Evolutionary conservation across 2,888 invertebrate genomes (phyloP).

Genomic region (Antitype chi): DNA sequence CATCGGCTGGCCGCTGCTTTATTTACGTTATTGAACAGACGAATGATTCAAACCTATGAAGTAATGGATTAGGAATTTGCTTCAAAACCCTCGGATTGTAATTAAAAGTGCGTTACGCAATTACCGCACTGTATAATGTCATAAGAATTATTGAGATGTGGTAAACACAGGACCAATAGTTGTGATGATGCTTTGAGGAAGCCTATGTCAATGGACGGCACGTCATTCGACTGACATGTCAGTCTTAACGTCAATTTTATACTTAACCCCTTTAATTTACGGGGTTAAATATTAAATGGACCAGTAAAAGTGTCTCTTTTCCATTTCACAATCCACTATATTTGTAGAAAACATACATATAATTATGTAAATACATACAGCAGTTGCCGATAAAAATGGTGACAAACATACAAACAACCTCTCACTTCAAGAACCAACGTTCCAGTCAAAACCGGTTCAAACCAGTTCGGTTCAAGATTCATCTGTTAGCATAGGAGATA

Average conservation of each 20-base stretch:
- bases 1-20: no score
- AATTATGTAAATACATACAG: conserved; percentile 2
- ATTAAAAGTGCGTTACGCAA: neutral
- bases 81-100: no score
- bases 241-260: no score
- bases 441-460: conserved; percentile 24
- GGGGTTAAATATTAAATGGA: neutral
- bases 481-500: conserved; percentile 28
- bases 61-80: no score
- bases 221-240: neutral
- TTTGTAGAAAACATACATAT: neutral
- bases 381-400: conserved; percentile 41
- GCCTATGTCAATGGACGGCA: no score
- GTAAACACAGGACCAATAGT: neutral
- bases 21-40: no score
- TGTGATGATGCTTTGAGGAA: neutral
- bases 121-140: neutral
- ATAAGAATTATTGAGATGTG: neutral
- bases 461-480: conserved; percentile 12
- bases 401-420: conserved; percentile 36
- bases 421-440: conserved; percentile 31
- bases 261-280: no score
- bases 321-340: neutral
- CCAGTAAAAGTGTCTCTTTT: neutral
- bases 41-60: no score